Percentiles rank a stretch among this genome's conserved stretches.
phyloP scores from a whole-genome alignment of 1,140 invertebrate genomes.

The Solen grandis region DNA sequence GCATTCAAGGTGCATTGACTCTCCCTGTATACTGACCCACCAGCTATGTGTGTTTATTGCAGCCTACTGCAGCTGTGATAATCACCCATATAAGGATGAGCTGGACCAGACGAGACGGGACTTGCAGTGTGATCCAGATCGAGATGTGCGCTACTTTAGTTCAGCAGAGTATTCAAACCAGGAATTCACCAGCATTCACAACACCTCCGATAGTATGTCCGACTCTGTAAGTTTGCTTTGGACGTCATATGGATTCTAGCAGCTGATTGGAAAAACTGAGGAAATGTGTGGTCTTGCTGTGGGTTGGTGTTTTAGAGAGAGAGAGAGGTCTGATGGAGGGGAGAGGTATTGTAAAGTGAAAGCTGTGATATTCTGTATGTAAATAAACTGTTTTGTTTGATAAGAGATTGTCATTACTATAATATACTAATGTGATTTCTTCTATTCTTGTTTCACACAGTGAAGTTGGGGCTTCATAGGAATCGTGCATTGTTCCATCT shows the following conservation, averaged over 20 bases:
- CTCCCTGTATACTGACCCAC: not conserved
- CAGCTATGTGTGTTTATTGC: not conserved
- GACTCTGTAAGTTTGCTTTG: not conserved
- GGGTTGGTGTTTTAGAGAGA: no score
- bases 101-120: conserved; percentile 75
- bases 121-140: conserved; percentile 80
- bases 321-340: no score
- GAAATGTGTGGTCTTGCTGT: no score
- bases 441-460: no score
- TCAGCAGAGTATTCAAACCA: conserved; percentile 28
- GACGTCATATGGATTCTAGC: not conserved
- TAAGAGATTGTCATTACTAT: no score
- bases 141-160: conserved; percentile 81
- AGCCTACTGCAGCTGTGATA: conserved; percentile 78
- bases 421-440: no score
- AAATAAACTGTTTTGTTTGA: no score
- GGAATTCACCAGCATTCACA: not conserved
- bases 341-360: no score
- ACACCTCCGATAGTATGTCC: not conserved
- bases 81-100: conserved; percentile 78
- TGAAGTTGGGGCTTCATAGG: no score
- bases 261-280: no score
- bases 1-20: not conserved
- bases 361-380: no score
- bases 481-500: no score